Evolutionary conservation across 2,888 invertebrate species (phyloP), one percentile per base, ranked within the genome.

Genomic region (Epsilonema sp.): DNA sequence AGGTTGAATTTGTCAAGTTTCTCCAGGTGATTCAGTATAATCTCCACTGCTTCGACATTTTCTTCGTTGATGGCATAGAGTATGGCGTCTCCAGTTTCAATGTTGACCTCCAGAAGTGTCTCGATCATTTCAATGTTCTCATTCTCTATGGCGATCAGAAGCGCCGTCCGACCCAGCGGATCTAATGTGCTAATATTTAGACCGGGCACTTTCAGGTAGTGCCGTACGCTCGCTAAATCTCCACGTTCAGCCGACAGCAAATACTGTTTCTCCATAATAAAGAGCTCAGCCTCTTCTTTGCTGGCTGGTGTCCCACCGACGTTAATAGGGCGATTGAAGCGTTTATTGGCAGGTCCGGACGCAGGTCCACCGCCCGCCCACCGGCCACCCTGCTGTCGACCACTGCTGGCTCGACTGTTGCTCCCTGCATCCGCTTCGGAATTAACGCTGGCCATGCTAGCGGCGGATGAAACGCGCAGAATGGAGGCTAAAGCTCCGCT

Each of bases 81-180:
- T 22, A 60, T 54, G n/a, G 60, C 60, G 49, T 60, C 60, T 8
- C 58, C 60, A 8, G 59, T 60, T 53, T 57, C 80, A 52, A 90
- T 83, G 45, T 82, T 82, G 79, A 84, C 80, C 47, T 82, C 76
- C 46, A 90, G 76, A 42, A 90, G 71, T 45, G 89, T 70, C 63
- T 89, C 86, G 21, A 90, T 79, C 89, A 92, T 89, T 72, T 90
- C 87, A 59, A 90, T 73, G 68, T 89, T 89, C 68, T 90, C 90
- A 53, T 83, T 82, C 66, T 90, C 90, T 50, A 92, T 90, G 24
- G 90, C 83, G 56, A 90, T 74, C 3, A 83, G 80, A 46, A 92
- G 67, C 0, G 87, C 83, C 2, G 83, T 80, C 8, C 90, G 74
- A 21, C 90, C 90, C 47, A 92, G 71, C 3, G 89, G 84, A 65